Conservation (phyloP, 2,888 invertebrate genomes). For the Hecatera dysodea region DNA sequence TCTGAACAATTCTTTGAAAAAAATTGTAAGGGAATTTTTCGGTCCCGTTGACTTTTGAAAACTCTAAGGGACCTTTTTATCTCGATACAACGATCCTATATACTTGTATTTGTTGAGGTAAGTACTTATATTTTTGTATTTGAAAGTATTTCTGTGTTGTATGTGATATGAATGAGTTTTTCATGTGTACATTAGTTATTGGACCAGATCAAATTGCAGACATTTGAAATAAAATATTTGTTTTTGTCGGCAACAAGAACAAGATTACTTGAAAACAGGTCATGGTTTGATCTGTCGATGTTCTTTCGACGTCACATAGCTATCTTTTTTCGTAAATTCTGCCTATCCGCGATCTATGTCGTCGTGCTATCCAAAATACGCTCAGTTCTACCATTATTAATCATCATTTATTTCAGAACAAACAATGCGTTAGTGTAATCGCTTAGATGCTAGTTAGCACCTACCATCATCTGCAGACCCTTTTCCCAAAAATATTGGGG, state of each 20-base stretch:
- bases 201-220: not conserved
- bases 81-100: slow-evolving; percentile 47
- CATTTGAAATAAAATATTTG: not conserved
- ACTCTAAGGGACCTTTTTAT: slow-evolving; percentile 34
- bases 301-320: not conserved
- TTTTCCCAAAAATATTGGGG: too few relatives aligned
- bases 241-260: not conserved
- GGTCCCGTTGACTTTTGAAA: slow-evolving; percentile 48
- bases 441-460: too few relatives aligned
- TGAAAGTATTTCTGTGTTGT: slow-evolving; percentile 29
- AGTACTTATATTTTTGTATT: slow-evolving; percentile 28
- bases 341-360: too few relatives aligned
- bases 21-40: slow-evolving; percentile 32
- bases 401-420: too few relatives aligned
- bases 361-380: too few relatives aligned
- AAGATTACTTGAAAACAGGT: not conserved
- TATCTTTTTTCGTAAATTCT: too few relatives aligned
- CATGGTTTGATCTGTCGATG: not conserved
- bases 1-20: slow-evolving; percentile 47
- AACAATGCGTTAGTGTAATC: too few relatives aligned
- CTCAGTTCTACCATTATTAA: too few relatives aligned
- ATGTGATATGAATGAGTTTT: not conserved
- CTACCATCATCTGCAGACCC: too few relatives aligned
- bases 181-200: not conserved
- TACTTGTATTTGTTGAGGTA: slow-evolving; percentile 33